Base-by-base conservation (phyloP, 2,888 invertebrate genomes). In the Epistrophe grossulariae region DNA sequence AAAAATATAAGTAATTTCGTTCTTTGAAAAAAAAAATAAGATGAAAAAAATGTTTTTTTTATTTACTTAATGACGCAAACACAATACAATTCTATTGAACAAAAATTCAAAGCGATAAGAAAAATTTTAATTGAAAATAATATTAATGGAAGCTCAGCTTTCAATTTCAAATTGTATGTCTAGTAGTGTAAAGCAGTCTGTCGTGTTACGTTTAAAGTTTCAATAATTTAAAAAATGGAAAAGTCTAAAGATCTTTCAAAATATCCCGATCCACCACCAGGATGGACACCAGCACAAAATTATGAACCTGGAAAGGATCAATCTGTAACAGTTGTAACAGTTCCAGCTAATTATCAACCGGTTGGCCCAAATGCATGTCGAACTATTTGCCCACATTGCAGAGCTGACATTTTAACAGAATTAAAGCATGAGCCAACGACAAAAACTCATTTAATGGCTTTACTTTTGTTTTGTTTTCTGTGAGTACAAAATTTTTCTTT, bases 361-460 rank as follows among this genome's bases (percentile, higher is more conserved):
- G 89, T 93, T 17, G 93, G 93, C 2, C 91, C 93, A 1, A 88
- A 91, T 0, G 92, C 93, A 1, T 80, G 91, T 2, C 71, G 91
- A 13, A 88, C 93, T 10, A 89, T 91, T 1, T 94, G 94, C 78
- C 94, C 93, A 0, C 93, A 93, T 4, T 94, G 94, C 38, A 55
- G 50, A 2, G 88, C 74, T 24, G 59, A 52, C 7, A 60, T 89
- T 48, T 45, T 59, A 15, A 89, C 89, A n/a, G 68, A 68, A 1
- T 71, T 89, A 17, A 76, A 85, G 3, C 45, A 57, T 28, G 71
- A 80, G 28, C 79, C 89, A 9, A 89, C 81, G 5, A 72, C 73
- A 15, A 83, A 73, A 59, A 88, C 89, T 0, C 89, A 89, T 79
- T 35, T 89, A 24, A 57, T 87, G 10, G 88, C 89, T 9, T 19